A percentile compares a stretch with the other conserved stretches of the same genome.
These are phyloP conservation scores for Junonia oenone DNA, from an alignment of 2,888 invertebrate species.

Conservation along the genomic window DNA sequence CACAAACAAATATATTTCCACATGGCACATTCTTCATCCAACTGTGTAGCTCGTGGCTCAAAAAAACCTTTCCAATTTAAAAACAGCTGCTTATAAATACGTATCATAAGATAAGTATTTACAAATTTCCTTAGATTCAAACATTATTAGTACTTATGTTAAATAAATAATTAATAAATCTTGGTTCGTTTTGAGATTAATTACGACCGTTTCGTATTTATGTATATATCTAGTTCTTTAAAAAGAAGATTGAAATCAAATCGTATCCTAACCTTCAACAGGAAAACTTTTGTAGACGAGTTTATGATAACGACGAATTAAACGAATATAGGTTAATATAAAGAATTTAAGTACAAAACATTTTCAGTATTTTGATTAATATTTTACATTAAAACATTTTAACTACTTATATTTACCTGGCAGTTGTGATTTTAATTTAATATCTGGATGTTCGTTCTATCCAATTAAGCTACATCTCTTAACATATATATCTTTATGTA, in stretches of 20 bases:
- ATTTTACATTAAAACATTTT: slow-evolving; percentile 67
- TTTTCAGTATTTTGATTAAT: slow-evolving; percentile 51
- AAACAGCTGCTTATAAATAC: slow-evolving; percentile 68
- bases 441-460: slow-evolving; percentile 51
- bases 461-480: slow-evolving; percentile 58
- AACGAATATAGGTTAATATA: slow-evolving; percentile 43
- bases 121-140: slow-evolving; percentile 57
- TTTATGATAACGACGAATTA: slow-evolving; percentile 32
- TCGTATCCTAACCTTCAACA: slow-evolving; percentile 29
- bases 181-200: slow-evolving; percentile 49
- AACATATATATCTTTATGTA: slow-evolving; percentile 56
- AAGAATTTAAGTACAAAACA: slow-evolving; percentile 65
- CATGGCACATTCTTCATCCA: slow-evolving; percentile 27
- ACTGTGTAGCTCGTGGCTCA: slow-evolving; percentile 38
- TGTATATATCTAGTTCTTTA: slow-evolving; percentile 25
- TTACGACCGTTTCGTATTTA: slow-evolving; percentile 28
- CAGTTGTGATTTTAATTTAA: slow-evolving; percentile 69
- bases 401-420: slow-evolving; percentile 71
- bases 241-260: slow-evolving; percentile 20
- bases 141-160: slow-evolving; percentile 37
- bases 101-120: slow-evolving; percentile 64
- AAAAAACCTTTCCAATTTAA: slow-evolving; percentile 41
- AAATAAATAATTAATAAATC: slow-evolving; percentile 33
- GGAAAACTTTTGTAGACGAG: slow-evolving; percentile 21
- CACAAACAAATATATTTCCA: slow-evolving; percentile 4